Base-by-base conservation (phyloP, 2,888 invertebrate species). In the Capitulum mitella region DNA sequence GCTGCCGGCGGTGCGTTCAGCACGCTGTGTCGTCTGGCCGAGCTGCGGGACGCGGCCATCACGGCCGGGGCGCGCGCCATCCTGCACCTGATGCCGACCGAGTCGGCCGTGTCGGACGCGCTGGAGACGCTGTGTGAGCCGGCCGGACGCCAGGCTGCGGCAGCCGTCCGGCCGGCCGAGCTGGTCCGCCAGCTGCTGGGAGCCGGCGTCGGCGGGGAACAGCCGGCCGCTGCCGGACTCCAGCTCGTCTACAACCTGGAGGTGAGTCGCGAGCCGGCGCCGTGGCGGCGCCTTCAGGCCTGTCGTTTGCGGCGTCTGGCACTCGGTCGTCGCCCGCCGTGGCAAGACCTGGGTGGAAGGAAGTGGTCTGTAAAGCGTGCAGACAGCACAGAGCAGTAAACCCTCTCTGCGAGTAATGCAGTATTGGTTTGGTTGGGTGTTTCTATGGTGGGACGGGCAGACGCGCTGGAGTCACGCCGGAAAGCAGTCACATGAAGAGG, bases 161-260 rank as follows among this genome's bases (percentile, higher is more conserved):
- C 37, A 37, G 70, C 37, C 12, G 19, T 26, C 16, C 19, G 37
- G 26, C 70, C 84, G 89, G 89, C 81, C 87, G 87, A 81, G 91
- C 91, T 77, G 79, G 80, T 78, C 51, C 77, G 43, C 43, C 77
- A n/a, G 58, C 16, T 34, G 61, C 78, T 40, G n/a, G 34, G 78
- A 16, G 78, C 5, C 37, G 32, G 34, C 46, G 37, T 5, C 29
- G 40, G 29, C 29, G 37, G 19, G 1, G 48, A 8, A 10, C 32
- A 22, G 64, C 16, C 26, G 14, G 43, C 43, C 6, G 54, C 54
- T 26, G 51, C 29, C 43, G 54, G 75, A 12, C 54, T 84, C 84
- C 16, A 90, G 82, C 78, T 78, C 80, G 34, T 86, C 87, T 46
- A 84, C 87, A 75, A 89, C n/a, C 89, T 91, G 79, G 91, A 91